Base-by-base conservation (phyloP, 1,140 invertebrate genomes). In the Panagrolaimus sp. region DNA sequence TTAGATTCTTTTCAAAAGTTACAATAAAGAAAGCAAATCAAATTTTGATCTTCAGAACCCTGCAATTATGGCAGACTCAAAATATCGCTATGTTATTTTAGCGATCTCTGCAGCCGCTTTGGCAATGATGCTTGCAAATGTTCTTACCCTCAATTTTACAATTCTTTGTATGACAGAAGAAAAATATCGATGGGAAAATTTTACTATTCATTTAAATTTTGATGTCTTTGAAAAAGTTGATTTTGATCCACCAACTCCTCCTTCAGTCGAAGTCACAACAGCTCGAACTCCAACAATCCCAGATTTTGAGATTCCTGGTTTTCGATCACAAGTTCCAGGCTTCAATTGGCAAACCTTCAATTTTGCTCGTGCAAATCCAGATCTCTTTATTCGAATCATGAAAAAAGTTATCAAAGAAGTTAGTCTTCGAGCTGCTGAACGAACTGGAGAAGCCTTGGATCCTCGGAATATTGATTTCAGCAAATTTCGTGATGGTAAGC, bases 41-140 rank as follows among this genome's bases (percentile, higher is more conserved):
- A 38, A 7, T 7, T n/a, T n/a, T n/a, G n/a, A 38, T 4, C 32
- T 4, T 4, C 32, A 38, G 7, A 38, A 7, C 32, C 32, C 7
- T 38, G 32, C 32, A 38, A 38, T 7, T 7, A 38, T 38, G 32
- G 32, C 32, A 7, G 32, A 38, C 7, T 38, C 32, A 38, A 45
- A 71, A 21, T 77, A 78, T 55, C 74, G 76, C 8, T 71, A 76
- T 52, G 55, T 69, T 2, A 63, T 79, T 6, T 58, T 78, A 44
- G 70, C 80, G 15, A 32, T 79, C 14, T 24, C 71, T 5, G 76
- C 78, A 24, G 44, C 38, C 32, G 77, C 77, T 45, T 48, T 78
- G 24, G 78, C 76, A 17, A 64, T 79, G 58, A 77, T 78, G 64
- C 62, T 79, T 3, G 74, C 71, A 71, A 78, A 78, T 64, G 74